Evolutionary conservation across 2,113 vertebrate genomes (phyloP), one percentile per base, ranked within the genome.

Genomic region (Aldabrachelys gigantea): DNA sequence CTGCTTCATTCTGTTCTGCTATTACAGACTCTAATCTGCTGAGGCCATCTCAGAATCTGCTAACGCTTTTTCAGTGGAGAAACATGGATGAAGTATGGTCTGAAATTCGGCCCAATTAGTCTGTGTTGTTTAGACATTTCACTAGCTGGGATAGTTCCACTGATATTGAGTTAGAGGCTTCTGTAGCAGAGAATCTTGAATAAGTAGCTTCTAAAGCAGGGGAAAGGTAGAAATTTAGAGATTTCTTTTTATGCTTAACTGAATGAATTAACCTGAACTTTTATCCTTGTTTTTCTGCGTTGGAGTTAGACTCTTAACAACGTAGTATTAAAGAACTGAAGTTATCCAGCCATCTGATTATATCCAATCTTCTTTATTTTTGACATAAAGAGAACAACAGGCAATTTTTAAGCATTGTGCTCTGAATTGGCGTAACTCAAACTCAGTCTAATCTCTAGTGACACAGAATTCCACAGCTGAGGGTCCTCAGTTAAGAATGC

Each of bases 1-100:
- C 38, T 76, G 72, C 38, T 76, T 76, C 72, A 41, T 76, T 76
- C 38, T 76, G 9, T 76, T 76, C 11, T 41, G 11, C 31, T 8
- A 8, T 35, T 69, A 69, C 4, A 14, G 38, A 24, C 75, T 44
- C 75, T 78, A 78, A 13, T 27, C 41, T 78, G 75, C 4, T 78
- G 41, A 22, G 29, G 79, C 53, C 85, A 96, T 57, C n/a, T 82
- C 78, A 86, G 11, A 35, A 53, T 88, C 81, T 8, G 52, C 90
- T 53, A 53, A 35, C 78, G 62, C 9, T 92, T 94, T 96, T 94
- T 88, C 95, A 91, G 8, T 1, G 1, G n/a, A 93, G 84, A 80
- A 82, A 38, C 56, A 80, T 7, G 41, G 56, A 25, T 0, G 0
- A 44, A 35, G 17, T 87, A 78, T 47, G 31, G 57, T 90, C 89